Percentiles rank a stretch among this genome's conserved stretches.
phyloP scores from a whole-genome alignment of 2,113 vertebrate genomes.

The Alethe diademata region DNA sequence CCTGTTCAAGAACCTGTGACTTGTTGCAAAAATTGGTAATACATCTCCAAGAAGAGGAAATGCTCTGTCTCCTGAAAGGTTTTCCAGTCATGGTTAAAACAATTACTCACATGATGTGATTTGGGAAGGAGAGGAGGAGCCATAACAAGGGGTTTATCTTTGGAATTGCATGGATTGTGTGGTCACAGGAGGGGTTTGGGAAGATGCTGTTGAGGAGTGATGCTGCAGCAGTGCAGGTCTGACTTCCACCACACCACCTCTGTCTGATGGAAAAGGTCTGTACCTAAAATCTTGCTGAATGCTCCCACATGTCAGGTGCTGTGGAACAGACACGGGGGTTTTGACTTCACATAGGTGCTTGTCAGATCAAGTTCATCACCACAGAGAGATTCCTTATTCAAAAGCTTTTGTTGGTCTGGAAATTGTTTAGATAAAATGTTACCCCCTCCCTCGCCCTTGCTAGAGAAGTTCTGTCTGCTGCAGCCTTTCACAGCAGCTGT shows the following conservation, averaged over 20 bases:
- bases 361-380: neutral
- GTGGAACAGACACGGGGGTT: neutral
- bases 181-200: neutral
- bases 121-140: neutral
- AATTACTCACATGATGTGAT: neutral
- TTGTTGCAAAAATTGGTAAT: neutral
- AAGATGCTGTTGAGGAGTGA: neutral
- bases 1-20: neutral
- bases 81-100: neutral
- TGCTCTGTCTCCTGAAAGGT: neutral
- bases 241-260: neutral
- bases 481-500: neutral
- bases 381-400: neutral
- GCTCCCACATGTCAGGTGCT: neutral
- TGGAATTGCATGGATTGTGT: neutral
- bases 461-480: neutral
- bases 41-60: neutral
- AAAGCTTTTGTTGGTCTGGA: neutral
- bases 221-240: neutral
- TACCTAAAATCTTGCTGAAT: no score
- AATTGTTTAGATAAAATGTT: neutral
- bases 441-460: accelerated
- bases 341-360: neutral
- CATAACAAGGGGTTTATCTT: neutral
- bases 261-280: neutral